These are phyloP conservation scores for Gadus chalcogrammus DNA, from an alignment of 2,113 vertebrate genomes.

Conservation along the genomic window DNA sequence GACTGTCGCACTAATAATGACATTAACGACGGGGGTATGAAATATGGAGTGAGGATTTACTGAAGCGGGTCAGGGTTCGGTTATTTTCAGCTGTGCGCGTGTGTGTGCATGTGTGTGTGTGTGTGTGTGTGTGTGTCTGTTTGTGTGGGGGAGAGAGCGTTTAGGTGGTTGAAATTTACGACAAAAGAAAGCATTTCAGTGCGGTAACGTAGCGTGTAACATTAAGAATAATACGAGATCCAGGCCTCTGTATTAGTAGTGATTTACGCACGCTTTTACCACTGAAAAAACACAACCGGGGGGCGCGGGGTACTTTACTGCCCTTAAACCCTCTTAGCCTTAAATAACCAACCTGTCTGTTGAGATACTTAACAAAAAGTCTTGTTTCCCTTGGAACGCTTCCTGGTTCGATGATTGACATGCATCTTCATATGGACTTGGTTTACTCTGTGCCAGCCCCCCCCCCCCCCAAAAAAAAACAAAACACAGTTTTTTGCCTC, in stretches of 20 bases:
- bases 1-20: neutral
- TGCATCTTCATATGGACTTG: neutral
- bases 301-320: neutral
- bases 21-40: constrained; percentile 53
- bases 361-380: neutral
- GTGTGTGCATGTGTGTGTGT: neutral
- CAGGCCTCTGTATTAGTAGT: constrained; percentile 10
- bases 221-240: neutral
- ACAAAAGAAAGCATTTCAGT: constrained; percentile 25
- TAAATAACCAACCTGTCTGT: neutral
- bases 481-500: constrained; percentile 16
- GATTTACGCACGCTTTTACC: neutral
- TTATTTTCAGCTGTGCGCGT: constrained; percentile 14
- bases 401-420: neutral
- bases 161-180: constrained; percentile 13
- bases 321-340: neutral
- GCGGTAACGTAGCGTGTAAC: constrained; percentile 1
- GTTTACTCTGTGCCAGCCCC: constrained; percentile 18
- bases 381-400: neutral
- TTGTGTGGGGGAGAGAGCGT: constrained; percentile 4
- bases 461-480: constrained; percentile 12
- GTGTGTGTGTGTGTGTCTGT: neutral
- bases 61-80: constrained; percentile 48
- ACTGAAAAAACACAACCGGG: neutral
- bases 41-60: constrained; percentile 49